A percentile compares a stretch with the other conserved stretches of the same genome.
Evolutionary conservation across 2,797 vertebrate species (phyloP).

Genomic region (Mastacembelus armatus): DNA sequence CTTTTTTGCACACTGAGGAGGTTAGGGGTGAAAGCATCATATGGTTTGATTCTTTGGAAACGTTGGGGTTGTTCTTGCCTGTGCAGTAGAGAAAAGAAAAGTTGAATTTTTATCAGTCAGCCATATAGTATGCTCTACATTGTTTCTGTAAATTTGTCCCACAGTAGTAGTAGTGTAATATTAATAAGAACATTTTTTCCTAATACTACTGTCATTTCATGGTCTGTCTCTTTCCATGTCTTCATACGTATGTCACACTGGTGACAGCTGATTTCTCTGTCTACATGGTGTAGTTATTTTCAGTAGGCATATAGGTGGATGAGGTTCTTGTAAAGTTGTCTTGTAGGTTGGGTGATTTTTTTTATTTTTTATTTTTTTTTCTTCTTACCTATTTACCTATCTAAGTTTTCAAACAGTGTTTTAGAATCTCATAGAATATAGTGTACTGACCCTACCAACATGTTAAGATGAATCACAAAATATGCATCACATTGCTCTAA

Average conservation of each 20-base stretch:
- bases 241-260: too few species aligned
- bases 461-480: neutral
- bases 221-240: too few species aligned
- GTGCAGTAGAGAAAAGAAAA: neutral
- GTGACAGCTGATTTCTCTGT: too few species aligned
- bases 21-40: slow-evolving; percentile 10
- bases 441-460: neutral
- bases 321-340: too few species aligned
- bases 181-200: too few species aligned
- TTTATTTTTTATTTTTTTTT: too few species aligned
- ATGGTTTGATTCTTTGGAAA: slow-evolving; percentile 25
- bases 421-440: neutral
- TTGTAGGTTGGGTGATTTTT: too few species aligned
- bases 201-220: too few species aligned
- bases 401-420: neutral
- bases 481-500: neutral
- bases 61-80: slow-evolving; percentile 11
- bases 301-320: too few species aligned
- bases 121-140: neutral
- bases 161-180: neutral
- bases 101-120: slow-evolving; percentile 9
- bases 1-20: slow-evolving; percentile 17
- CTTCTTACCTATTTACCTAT: neutral
- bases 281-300: too few species aligned
- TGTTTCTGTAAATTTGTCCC: neutral